Evolutionary conservation across 2,888 invertebrate species (phyloP).

Genomic region (Electrophaes corylata): DNA sequence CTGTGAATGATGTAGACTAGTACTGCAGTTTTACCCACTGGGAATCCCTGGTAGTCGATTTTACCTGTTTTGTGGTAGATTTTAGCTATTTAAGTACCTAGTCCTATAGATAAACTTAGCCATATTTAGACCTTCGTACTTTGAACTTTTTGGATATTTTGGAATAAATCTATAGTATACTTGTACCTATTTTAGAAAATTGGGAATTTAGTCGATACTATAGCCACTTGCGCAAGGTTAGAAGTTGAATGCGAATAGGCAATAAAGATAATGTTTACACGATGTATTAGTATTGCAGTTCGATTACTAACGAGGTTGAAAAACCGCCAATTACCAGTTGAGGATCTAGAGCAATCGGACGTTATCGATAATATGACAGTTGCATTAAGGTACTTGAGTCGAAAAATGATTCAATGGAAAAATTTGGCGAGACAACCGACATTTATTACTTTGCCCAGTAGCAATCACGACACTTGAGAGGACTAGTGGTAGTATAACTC

Average conservation of each 20-base stretch:
- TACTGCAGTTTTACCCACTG: background rate
- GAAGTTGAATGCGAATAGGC: constrained; percentile 24
- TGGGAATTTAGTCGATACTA: background rate
- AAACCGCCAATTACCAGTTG: constrained; percentile 65
- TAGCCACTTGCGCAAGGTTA: constrained; percentile 7
- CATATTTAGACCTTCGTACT: too few species aligned
- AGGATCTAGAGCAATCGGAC: constrained; percentile 68
- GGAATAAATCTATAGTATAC: too few species aligned
- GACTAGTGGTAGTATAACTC: too few species aligned
- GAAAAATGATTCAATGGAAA: constrained; percentile 9
- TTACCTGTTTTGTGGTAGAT: too few species aligned
- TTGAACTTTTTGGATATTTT: too few species aligned
- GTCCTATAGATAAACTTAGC: too few species aligned
- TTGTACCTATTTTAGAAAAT: too few species aligned
- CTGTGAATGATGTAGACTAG: background rate
- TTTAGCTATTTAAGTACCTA: background rate
- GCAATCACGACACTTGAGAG: too few species aligned
- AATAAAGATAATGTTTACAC: constrained; percentile 39
- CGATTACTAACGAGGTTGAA: constrained; percentile 52
- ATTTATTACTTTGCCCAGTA: background rate
- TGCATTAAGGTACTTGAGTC: background rate
- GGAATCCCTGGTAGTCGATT: too few species aligned
- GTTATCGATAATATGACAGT: constrained; percentile 54
- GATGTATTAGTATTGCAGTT: constrained; percentile 42
- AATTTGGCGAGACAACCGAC: constrained; percentile 3